These are phyloP conservation scores for Proteles cristata DNA, from an alignment of 2,113 vertebrate genomes.

Conservation along the genomic window DNA sequence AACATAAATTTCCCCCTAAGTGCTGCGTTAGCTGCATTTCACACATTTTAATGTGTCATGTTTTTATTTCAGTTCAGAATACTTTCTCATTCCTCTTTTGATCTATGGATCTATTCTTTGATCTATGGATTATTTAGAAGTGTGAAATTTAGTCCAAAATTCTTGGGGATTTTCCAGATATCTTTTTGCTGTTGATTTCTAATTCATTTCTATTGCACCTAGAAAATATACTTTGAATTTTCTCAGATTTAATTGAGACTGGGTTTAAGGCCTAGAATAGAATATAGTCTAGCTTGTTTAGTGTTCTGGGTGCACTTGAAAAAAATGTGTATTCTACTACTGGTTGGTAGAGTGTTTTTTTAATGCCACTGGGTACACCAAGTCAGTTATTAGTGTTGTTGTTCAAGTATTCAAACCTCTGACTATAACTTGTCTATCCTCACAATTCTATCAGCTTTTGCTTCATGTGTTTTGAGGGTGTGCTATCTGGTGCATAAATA, in stretches of 20 bases:
- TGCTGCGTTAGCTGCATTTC: not conserved
- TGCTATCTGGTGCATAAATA: not conserved
- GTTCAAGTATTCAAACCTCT: not conserved
- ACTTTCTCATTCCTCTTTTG: not conserved
- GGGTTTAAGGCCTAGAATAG: not conserved
- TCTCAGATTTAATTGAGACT: not conserved
- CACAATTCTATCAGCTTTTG: not conserved
- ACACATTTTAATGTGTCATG: not conserved
- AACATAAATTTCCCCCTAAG: not conserved
- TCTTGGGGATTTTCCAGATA: not conserved
- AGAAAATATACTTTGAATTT: slow-evolving; percentile 13
- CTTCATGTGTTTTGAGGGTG: not conserved
- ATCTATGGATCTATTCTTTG: not conserved
- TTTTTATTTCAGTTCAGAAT: not conserved
- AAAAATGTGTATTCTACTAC: not conserved
- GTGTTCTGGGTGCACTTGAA: not conserved
- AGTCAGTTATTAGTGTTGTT: not conserved
- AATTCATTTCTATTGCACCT: not conserved
- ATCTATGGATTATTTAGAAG: not conserved
- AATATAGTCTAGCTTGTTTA: not conserved
- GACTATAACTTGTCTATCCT: not conserved
- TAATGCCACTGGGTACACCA: not conserved
- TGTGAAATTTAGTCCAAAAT: not conserved
- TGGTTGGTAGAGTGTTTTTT: not conserved
- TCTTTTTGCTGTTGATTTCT: not conserved